Evolutionary conservation across 92 coral and sea anemone genomes (phyloP).

Genomic region (Diadumene lineata): DNA sequence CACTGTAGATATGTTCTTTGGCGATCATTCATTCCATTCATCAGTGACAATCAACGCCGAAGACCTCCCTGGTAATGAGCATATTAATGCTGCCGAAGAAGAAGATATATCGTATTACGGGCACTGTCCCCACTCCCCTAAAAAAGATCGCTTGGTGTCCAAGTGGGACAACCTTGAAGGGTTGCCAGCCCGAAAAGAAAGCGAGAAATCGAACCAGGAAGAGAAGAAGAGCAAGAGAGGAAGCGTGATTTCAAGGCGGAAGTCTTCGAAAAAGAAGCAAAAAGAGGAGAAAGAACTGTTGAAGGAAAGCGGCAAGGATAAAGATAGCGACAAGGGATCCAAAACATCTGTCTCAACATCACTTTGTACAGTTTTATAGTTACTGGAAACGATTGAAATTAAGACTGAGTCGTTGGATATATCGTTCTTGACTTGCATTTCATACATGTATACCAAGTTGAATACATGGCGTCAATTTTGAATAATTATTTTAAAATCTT

Average conservation of each 20-base stretch:
- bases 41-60: conserved; percentile 27
- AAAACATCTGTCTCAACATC: neutral
- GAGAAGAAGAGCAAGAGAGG: neutral
- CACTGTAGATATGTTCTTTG: conserved; percentile 5
- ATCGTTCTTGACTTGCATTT: neutral
- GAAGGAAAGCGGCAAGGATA: neutral
- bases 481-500: neutral
- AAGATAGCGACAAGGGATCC: neutral
- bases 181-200: neutral
- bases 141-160: conserved; percentile 15
- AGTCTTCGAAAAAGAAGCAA: neutral
- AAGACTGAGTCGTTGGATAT: too few relatives aligned
- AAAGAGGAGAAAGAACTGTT: neutral
- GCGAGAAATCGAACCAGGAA: neutral
- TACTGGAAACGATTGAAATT: neutral
- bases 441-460: neutral
- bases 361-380: neutral
- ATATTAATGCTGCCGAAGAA: conserved; percentile 47
- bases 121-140: conserved; percentile 68
- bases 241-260: neutral
- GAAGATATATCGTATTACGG: conserved; percentile 77
- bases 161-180: conserved; percentile 40
- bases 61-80: conserved; percentile 47
- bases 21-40: conserved; percentile 28
- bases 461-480: neutral